Evolutionary conservation across 2,888 invertebrate species (phyloP).

Genomic region (Busseola fusca): DNA sequence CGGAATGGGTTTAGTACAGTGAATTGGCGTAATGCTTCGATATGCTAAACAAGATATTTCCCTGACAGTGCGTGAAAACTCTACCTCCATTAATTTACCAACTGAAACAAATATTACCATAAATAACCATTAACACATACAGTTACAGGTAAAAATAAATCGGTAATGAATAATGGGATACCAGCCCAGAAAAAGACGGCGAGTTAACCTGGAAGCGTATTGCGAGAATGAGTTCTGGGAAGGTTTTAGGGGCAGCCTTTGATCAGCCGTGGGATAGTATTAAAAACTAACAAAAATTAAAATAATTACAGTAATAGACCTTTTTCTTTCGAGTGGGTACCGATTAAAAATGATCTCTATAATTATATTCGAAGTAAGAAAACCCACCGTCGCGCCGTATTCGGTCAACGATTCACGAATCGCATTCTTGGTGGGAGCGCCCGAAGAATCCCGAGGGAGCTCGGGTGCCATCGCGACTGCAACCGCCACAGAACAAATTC

Average conservation of each 20-base stretch:
- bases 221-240: background rate
- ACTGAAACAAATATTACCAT: background rate
- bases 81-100: background rate
- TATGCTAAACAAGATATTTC: background rate
- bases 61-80: background rate
- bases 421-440: conserved; percentile 58
- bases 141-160: background rate
- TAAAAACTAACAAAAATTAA: background rate
- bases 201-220: background rate
- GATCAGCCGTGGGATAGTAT: background rate
- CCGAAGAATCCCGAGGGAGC: conserved; percentile 70
- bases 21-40: background rate
- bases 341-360: background rate
- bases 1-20: background rate
- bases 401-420: conserved; percentile 67
- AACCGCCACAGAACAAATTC: conserved; percentile 77
- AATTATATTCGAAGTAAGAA: conserved; percentile 48
- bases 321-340: background rate
- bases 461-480: conserved; percentile 65
- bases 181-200: background rate
- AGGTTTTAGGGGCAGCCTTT: background rate
- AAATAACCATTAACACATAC: background rate
- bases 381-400: conserved; percentile 28
- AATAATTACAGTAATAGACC: background rate
- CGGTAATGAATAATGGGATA: background rate